phyloP scores from a whole-genome alignment of 2,113 vertebrate species.

The Tympanuchus pallidicinctus region DNA sequence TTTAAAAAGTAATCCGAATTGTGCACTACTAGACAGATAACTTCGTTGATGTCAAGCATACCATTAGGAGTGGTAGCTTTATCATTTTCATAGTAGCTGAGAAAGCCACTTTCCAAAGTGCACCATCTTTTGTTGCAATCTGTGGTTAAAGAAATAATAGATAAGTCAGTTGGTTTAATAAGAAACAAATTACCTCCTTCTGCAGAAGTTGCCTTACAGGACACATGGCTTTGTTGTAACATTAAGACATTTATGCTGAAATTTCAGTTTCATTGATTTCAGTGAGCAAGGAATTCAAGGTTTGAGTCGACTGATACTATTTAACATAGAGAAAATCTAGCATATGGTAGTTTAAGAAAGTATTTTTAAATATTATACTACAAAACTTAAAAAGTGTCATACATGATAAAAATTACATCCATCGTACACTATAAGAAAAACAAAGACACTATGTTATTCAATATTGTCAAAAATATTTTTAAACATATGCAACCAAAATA shows the following conservation, averaged over 20 bases:
- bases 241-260: neutral
- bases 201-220: neutral
- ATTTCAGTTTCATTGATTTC: neutral
- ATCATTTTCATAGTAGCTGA: slow-evolving; percentile 94
- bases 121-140: slow-evolving; percentile 92
- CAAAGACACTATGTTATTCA: neutral
- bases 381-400: neutral
- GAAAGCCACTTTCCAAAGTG: slow-evolving; percentile 90
- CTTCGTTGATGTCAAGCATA: slow-evolving; percentile 85
- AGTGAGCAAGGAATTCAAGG: neutral
- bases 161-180: neutral
- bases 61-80: slow-evolving; percentile 83
- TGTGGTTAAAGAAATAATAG: slow-evolving; percentile 65
- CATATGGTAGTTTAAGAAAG: neutral
- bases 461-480: neutral
- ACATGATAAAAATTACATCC: neutral
- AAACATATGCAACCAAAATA: neutral
- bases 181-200: neutral
- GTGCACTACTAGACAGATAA: slow-evolving; percentile 85
- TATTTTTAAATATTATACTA: neutral
- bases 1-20: slow-evolving; percentile 80
- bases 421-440: neutral
- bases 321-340: neutral
- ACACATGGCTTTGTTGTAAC: neutral
- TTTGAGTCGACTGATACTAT: neutral